phyloP scores from a whole-genome alignment of 2,797 vertebrate genomes.

The Crenuchus spilurus region DNA sequence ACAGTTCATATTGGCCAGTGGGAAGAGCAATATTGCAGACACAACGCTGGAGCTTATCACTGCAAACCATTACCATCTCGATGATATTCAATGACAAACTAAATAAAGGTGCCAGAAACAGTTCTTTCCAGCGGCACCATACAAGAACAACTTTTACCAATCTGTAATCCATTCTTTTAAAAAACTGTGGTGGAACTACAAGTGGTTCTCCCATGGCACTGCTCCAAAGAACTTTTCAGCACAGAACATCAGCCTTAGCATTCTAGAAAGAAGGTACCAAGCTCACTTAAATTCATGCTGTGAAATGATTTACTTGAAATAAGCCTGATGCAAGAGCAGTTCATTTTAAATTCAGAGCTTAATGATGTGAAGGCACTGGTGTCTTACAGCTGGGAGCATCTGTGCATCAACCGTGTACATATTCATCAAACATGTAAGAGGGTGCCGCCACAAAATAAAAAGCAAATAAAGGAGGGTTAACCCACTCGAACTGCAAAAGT shows the following conservation, averaged over 20 bases:
- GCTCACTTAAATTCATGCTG: conserved; percentile 29
- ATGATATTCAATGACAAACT: not conserved
- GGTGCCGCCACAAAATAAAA: not conserved
- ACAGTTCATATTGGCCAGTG: not conserved
- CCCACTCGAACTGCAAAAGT: not conserved
- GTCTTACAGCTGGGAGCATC: not conserved
- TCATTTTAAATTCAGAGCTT: not conserved
- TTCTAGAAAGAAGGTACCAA: not conserved
- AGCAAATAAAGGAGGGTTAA: not conserved
- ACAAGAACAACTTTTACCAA: not conserved
- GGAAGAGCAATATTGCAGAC: not conserved
- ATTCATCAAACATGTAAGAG: not conserved
- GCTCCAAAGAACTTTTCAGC: not conserved
- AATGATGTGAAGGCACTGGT: not conserved
- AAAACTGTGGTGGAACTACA: no score
- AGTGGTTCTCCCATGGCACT: no score
- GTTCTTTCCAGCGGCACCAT: not conserved
- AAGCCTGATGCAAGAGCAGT: not conserved
- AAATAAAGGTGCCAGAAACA: not conserved
- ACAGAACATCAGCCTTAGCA: not conserved
- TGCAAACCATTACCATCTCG: not conserved
- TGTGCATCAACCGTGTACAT: not conserved
- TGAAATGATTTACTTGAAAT: conserved; percentile 15
- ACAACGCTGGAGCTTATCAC: not conserved
- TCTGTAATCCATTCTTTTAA: no score